Percentiles rank a stretch among this genome's conserved stretches.
Conservation (phyloP, 2,113 vertebrate genomes). For the Pycnonotus jocosus region DNA sequence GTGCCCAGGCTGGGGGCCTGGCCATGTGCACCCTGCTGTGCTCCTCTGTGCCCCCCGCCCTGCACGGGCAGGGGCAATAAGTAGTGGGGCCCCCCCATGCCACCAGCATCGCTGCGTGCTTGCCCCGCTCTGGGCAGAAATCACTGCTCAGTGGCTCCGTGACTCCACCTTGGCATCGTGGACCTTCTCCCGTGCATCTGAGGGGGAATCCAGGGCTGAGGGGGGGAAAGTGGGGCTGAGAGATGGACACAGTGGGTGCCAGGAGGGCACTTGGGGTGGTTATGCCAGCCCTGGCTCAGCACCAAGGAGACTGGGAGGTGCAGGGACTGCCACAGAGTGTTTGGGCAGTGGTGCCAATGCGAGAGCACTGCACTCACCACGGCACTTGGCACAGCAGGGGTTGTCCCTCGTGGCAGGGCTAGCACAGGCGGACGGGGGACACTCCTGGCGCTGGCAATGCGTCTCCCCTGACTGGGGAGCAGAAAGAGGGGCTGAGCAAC, state of each 20-base stretch:
- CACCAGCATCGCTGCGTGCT: accelerated
- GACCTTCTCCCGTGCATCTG: slow-evolving; percentile 33
- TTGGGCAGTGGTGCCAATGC: not conserved
- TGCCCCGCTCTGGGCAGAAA: not conserved
- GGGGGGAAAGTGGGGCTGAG: accelerated
- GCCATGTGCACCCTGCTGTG: accelerated
- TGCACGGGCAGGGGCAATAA: accelerated
- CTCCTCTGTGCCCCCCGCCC: not conserved
- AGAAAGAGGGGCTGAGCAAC: not conserved
- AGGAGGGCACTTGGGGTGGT: not conserved
- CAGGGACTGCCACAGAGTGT: not conserved
- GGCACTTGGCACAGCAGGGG: slow-evolving; percentile 81
- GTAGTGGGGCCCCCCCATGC: not conserved
- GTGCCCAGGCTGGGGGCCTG: not conserved
- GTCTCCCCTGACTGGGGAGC: slow-evolving; percentile 80
- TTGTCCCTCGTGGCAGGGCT: slow-evolving; percentile 69
- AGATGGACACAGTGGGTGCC: not conserved
- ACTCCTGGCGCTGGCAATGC: slow-evolving; percentile 86
- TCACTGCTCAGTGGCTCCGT: slow-evolving; percentile 56
- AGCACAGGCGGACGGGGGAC: slow-evolving; percentile 72
- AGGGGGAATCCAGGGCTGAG: not conserved
- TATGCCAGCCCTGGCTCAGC: not conserved
- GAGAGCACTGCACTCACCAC: slow-evolving; percentile 52
- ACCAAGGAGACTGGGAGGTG: not conserved
- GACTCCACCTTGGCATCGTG: slow-evolving; percentile 26